Percentiles rank a stretch among this genome's conserved stretches.
Evolutionary conservation across 2,888 invertebrate species (phyloP).

Genomic region (Megamerina dolium): DNA sequence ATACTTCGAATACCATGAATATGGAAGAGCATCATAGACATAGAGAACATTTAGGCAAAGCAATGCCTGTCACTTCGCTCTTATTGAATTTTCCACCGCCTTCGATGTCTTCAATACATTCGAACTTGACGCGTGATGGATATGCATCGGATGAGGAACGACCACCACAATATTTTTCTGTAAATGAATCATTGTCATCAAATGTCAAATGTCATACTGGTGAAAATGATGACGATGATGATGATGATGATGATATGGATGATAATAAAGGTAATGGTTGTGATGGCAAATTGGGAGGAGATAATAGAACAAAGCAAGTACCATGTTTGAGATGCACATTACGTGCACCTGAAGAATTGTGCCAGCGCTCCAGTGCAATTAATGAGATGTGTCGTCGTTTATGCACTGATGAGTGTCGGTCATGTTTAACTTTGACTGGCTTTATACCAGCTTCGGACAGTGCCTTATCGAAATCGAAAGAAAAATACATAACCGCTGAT

Average conservation of each 20-base stretch:
- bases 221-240: conserved; percentile 22
- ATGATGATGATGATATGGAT: conserved; percentile 16
- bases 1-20: conserved; percentile 18
- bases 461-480: conserved; percentile 6
- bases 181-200: conserved; percentile 3
- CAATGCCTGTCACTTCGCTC: conserved; percentile 46
- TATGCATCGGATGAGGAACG: conserved; percentile 23
- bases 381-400: conserved; percentile 40
- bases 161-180: conserved; percentile 36
- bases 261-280: conserved; percentile 5
- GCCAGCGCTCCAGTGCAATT: conserved; percentile 24
- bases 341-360: conserved; percentile 21
- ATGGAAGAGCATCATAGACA: conserved; percentile 38
- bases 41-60: conserved; percentile 43
- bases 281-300: not conserved
- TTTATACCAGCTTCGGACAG: conserved; percentile 16
- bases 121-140: conserved; percentile 23
- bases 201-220: not conserved
- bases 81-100: conserved; percentile 35
- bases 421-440: conserved; percentile 25
- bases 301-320: conserved; percentile 12
- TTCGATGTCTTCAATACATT: conserved; percentile 17
- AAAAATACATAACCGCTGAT: not conserved
- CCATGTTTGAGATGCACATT: conserved; percentile 36
- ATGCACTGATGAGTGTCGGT: conserved; percentile 39